Conservation (phyloP, 2,113 vertebrate species). For the Equus przewalskii region DNA sequence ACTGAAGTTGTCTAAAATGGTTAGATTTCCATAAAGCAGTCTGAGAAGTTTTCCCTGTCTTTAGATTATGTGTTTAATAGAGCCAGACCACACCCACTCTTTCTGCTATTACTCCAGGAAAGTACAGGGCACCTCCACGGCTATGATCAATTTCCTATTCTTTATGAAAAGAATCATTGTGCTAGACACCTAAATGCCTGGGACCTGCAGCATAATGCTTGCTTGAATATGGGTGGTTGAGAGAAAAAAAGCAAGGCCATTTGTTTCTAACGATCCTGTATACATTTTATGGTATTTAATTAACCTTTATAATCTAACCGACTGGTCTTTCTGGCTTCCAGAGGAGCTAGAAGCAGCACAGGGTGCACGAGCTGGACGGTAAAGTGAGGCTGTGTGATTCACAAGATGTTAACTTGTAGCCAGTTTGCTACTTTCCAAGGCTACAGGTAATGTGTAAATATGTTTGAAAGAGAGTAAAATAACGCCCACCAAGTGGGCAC, state of each 20-base stretch:
- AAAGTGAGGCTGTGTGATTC: not conserved
- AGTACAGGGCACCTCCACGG: not conserved
- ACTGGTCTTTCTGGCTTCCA: slow-evolving; percentile 30
- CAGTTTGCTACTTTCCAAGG: not conserved
- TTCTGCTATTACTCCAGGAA: not conserved
- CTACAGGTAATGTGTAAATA: not conserved
- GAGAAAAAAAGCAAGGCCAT: slow-evolving; percentile 48
- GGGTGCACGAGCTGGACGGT: not conserved
- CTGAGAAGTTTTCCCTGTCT: not conserved
- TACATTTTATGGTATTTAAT: slow-evolving; percentile 45
- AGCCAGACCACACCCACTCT: not conserved
- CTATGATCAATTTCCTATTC: slow-evolving; percentile 37
- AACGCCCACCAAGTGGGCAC: not conserved
- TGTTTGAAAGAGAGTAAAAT: slow-evolving; percentile 32
- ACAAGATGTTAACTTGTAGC: not conserved
- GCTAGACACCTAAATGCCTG: not conserved
- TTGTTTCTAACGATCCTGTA: slow-evolving; percentile 54
- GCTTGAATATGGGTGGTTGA: not conserved
- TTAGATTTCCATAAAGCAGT: slow-evolving; percentile 6
- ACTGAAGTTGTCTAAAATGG: slow-evolving; percentile 24
- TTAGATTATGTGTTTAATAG: slow-evolving; percentile 16
- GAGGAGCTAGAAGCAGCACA: not conserved
- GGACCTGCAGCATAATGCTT: not conserved
- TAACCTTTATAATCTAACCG: slow-evolving; percentile 23
- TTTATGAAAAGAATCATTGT: slow-evolving; percentile 21